Conservation (phyloP, 2,113 vertebrate genomes). For the Tichodroma muraria region DNA sequence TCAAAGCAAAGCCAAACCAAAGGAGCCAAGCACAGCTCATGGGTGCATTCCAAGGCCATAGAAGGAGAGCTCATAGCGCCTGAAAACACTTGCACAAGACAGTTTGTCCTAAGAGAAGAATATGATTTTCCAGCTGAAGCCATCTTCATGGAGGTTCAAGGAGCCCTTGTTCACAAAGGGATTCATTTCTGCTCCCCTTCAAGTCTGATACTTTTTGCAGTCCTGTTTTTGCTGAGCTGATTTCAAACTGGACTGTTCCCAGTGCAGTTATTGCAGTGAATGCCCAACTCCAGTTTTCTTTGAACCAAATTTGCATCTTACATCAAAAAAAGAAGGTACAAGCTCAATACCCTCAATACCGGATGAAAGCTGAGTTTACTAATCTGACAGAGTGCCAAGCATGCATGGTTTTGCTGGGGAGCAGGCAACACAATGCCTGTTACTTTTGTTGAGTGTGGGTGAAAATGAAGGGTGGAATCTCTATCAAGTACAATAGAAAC, state of each 20-base stretch:
- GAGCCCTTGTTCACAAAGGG: background rate
- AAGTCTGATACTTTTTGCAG: background rate
- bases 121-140: conserved; percentile 2
- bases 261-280: background rate
- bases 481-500: background rate
- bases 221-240: background rate
- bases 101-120: background rate
- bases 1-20: conserved; percentile 32
- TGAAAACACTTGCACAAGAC: conserved; percentile 19
- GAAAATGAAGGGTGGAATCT: background rate
- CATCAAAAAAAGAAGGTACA: background rate
- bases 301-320: background rate
- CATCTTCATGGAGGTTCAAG: background rate
- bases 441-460: background rate
- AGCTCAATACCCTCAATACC: background rate
- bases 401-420: background rate
- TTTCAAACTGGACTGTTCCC: background rate
- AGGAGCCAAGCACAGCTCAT: conserved; percentile 17
- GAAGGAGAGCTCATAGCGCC: background rate
- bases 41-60: conserved; percentile 26
- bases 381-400: background rate
- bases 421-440: background rate
- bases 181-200: background rate
- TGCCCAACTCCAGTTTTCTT: background rate
- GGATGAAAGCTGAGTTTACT: background rate